These are phyloP conservation scores for roundworm (Caenorhabditis elegans) DNA, from an alignment of 1,140 invertebrate genomes.

Conservation along the genomic window DNA sequence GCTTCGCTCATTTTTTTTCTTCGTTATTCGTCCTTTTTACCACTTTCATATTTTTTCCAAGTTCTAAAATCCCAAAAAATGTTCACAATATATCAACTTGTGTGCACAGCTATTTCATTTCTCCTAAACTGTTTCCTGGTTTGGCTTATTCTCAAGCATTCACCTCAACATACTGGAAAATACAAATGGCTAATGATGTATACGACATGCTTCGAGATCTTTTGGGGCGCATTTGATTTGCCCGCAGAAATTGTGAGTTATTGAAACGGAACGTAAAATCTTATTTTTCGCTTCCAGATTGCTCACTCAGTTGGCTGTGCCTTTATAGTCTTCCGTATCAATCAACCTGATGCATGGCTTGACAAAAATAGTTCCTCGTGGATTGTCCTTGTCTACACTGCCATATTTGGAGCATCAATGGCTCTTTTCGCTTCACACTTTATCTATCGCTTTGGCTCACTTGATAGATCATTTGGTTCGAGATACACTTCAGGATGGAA, in stretches of 20 bases:
- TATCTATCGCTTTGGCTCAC: not conserved
- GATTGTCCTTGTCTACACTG: not conserved
- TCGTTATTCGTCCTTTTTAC: no score
- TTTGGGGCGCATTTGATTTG: not conserved
- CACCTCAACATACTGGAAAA: not conserved
- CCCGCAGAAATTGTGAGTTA: not conserved
- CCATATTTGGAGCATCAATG: not conserved
- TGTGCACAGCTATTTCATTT: not conserved
- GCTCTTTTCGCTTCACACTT: not conserved
- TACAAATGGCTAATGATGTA: not conserved
- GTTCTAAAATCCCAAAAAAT: no score
- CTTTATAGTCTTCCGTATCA: not conserved
- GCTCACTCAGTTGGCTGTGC: not conserved
- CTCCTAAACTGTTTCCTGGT: not conserved
- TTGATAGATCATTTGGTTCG: not conserved
- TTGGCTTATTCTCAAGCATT: not conserved
- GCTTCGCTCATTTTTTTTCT: no score
- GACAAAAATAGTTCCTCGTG: not conserved
- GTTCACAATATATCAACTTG: not conserved
- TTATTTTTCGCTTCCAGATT: not conserved
- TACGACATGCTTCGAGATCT: not conserved
- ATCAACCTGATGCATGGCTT: not conserved
- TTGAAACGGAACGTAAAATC: no score
- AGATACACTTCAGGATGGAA: not conserved
- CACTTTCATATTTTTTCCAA: no score